Percentiles rank a stretch among this genome's conserved stretches.
Conservation (phyloP, 1,140 invertebrate genomes). For the Antheraea mylitta region DNA sequence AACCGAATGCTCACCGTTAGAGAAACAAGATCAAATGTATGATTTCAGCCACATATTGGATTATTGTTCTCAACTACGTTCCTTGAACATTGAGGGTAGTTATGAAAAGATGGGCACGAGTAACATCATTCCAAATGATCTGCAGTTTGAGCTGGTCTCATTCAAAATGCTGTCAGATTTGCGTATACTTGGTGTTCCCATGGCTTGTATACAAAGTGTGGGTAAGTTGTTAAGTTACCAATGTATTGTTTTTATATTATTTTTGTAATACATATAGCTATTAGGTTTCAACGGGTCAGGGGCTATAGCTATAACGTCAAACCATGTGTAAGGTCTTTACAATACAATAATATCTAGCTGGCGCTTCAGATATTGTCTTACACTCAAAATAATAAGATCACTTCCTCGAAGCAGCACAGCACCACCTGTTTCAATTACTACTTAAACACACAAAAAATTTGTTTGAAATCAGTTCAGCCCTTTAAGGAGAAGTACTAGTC, state of each 20-base stretch:
- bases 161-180: constrained; percentile 87
- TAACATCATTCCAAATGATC: constrained; percentile 90
- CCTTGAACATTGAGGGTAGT: constrained; percentile 85
- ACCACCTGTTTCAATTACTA: no score
- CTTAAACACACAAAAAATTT: no score
- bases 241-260: not conserved
- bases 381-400: no score
- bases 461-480: no score
- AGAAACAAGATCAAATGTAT: constrained; percentile 83
- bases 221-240: constrained; percentile 50
- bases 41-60: constrained; percentile 95
- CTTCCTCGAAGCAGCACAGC: no score
- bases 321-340: no score
- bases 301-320: no score
- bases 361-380: no score
- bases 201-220: constrained; percentile 83
- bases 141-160: constrained; percentile 88
- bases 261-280: no score
- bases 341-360: no score
- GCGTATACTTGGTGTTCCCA: constrained; percentile 81
- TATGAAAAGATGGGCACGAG: constrained; percentile 83
- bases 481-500: no score
- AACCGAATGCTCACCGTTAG: constrained; percentile 88
- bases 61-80: constrained; percentile 87
- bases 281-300: no score